Evolutionary conservation across 2,113 vertebrate genomes (phyloP), one percentile per base, ranked within the genome.

Genomic region (Craseonycteris thonglongyai): DNA sequence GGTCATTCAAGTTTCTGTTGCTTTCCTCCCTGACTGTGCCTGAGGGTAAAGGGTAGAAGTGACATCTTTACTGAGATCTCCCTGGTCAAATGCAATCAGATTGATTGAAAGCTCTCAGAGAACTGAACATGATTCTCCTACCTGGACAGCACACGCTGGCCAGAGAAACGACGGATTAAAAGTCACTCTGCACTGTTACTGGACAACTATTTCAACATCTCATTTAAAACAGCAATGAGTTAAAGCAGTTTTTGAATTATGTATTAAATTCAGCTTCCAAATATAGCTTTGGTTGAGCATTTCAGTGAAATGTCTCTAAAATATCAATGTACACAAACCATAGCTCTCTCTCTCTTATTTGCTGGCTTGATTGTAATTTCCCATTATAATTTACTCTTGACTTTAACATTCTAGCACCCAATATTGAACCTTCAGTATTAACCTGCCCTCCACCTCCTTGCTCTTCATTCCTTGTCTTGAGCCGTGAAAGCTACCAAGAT

Each of bases 1-100:
- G 83, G 83, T 40, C 83, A 85, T 22, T 80, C 26, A 3, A 10
- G 49, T 86, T 59, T 95, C 71, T 81, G 66, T 58, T 38, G 61
- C 75, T 93, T 92, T 59, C 79, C 71, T 78, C 12, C 58, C 38
- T 92, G 79, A 78, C 90, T 91, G n/a, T 74, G 97, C 96, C 94
- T 42, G 66, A 96, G 94, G 97, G 94, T 40, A 74, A 33, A 88
- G 16, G 80, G 80, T 38, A 2, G 40, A 93, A 88, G 59, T 93
- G 95, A 93, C 95, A 92, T 90, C 66, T 95, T 84, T 49, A 89
- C 89, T 0, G 11, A 92, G 38, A 40, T 61, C 49, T 97, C 24
- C 80, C 87, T 45, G 56, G 93, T 97, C 96, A 97, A 66, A 94
- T 92, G 81, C 93, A 97, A 96, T 97, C 93, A 96, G n/a, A 40